phyloP scores from a whole-genome alignment of 2,113 vertebrate genomes.

The Rhea americana region DNA sequence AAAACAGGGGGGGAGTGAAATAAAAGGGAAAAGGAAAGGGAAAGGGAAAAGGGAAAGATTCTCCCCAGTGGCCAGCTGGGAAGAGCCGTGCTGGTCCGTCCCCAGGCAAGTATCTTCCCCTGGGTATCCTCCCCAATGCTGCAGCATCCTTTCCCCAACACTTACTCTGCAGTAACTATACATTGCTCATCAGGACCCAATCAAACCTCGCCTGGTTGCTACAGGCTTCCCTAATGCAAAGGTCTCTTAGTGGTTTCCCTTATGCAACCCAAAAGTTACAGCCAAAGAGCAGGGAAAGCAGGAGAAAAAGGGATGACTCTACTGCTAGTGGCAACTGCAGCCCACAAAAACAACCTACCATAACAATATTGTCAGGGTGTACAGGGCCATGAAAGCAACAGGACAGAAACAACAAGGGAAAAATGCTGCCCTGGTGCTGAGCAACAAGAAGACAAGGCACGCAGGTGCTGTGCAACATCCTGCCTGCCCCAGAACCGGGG shows the following conservation, averaged over 20 bases:
- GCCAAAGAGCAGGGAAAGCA: not conserved
- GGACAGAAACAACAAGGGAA: not conserved
- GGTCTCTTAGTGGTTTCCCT: not conserved
- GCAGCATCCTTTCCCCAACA: too few species aligned
- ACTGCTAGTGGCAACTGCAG: not conserved
- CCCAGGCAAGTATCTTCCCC: too few species aligned
- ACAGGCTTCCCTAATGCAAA: too few species aligned
- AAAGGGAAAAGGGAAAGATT: too few species aligned
- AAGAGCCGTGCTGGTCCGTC: too few species aligned
- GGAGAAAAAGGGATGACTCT: not conserved
- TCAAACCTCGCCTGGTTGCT: too few species aligned
- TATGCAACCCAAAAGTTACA: not conserved
- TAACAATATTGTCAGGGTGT: not conserved
- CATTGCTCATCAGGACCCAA: too few species aligned
- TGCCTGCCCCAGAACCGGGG: accelerated
- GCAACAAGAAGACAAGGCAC: not conserved
- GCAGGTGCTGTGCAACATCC: accelerated
- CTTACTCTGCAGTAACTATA: too few species aligned
- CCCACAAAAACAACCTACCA: not conserved
- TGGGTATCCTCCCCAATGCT: too few species aligned
- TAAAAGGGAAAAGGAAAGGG: too few species aligned
- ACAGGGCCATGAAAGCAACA: not conserved
- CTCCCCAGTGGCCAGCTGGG: too few species aligned
- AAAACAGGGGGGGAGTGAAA: not conserved
- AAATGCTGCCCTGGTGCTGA: not conserved